phyloP scores from a whole-genome alignment of 2,888 invertebrate species.

The Sinhomidia bicolor region DNA sequence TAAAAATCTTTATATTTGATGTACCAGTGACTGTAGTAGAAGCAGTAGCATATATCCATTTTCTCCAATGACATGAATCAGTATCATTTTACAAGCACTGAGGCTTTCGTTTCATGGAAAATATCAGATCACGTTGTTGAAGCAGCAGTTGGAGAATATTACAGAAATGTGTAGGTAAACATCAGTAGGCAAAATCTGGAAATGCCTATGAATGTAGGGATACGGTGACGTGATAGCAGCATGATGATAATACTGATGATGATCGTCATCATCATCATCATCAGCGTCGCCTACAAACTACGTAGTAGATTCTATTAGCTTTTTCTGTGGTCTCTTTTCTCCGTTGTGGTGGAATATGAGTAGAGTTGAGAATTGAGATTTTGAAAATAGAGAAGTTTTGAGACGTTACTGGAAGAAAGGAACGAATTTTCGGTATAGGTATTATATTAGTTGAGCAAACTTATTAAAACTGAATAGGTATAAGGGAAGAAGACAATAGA shows the following conservation, averaged over 20 bases:
- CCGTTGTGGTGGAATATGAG: too few relatives aligned
- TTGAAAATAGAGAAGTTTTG: too few relatives aligned
- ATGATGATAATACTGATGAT: conserved; percentile 1
- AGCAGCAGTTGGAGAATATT: background rate
- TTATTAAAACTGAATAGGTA: background rate
- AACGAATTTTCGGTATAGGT: too few relatives aligned
- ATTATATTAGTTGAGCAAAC: background rate
- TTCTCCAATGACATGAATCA: background rate
- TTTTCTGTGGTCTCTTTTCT: too few relatives aligned
- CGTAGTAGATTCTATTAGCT: too few relatives aligned
- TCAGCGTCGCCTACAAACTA: too few relatives aligned
- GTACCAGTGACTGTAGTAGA: background rate
- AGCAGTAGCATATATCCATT: background rate
- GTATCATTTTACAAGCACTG: conserved; percentile 22
- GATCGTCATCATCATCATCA: conserved; percentile 9
- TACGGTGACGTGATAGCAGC: background rate
- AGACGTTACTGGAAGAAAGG: too few relatives aligned
- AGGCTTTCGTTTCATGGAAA: conserved; percentile 26
- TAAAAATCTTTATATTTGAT: too few relatives aligned
- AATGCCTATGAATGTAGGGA: background rate
- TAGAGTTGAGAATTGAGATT: too few relatives aligned
- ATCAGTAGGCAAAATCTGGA: background rate
- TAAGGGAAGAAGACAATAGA: background rate
- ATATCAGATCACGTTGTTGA: conserved; percentile 42
- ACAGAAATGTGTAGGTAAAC: background rate